Percentiles rank a stretch among this genome's conserved stretches.
These are phyloP conservation scores for Synanthedon formicaeformis DNA, from an alignment of 2,888 invertebrate genomes.

Conservation along the genomic window DNA sequence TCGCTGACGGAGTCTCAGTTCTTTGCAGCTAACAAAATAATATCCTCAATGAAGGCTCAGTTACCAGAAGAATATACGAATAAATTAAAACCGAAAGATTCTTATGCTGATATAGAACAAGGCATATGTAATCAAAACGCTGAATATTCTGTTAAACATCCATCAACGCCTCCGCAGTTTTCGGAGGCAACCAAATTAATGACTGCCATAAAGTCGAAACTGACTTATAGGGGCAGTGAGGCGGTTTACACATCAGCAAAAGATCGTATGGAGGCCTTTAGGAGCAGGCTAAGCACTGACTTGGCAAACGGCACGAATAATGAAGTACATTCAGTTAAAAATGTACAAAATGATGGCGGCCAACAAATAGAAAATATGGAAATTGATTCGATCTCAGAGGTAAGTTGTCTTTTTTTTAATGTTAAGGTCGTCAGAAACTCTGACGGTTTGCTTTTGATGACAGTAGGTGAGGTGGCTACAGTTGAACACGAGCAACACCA, in stretches of 20 bases:
- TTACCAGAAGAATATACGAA: constrained; percentile 46
- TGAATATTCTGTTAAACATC: constrained; percentile 56
- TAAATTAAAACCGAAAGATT: constrained; percentile 45
- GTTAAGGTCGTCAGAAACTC: too few relatives aligned
- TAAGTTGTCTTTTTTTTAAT: background rate
- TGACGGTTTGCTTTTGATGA: too few relatives aligned
- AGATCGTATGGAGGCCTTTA: constrained; percentile 36
- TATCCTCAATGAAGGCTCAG: constrained; percentile 61
- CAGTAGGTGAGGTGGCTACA: too few relatives aligned
- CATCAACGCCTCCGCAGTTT: constrained; percentile 58
- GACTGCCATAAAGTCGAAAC: constrained; percentile 56
- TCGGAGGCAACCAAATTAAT: constrained; percentile 57
- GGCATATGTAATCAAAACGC: constrained; percentile 54
- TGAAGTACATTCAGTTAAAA: background rate
- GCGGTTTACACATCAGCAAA: constrained; percentile 29
- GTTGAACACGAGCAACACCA: too few relatives aligned
- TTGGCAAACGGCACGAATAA: background rate
- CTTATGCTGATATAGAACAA: constrained; percentile 58
- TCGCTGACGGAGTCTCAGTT: constrained; percentile 62
- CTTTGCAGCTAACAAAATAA: constrained; percentile 57
- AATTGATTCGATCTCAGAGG: constrained; percentile 3
- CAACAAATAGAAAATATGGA: background rate
- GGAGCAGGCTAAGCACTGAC: constrained; percentile 5
- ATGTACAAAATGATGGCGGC: background rate
- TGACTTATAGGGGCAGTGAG: constrained; percentile 31